phyloP scores from a whole-genome alignment of 2,888 invertebrate genomes.

The Pelosia muscerda region DNA sequence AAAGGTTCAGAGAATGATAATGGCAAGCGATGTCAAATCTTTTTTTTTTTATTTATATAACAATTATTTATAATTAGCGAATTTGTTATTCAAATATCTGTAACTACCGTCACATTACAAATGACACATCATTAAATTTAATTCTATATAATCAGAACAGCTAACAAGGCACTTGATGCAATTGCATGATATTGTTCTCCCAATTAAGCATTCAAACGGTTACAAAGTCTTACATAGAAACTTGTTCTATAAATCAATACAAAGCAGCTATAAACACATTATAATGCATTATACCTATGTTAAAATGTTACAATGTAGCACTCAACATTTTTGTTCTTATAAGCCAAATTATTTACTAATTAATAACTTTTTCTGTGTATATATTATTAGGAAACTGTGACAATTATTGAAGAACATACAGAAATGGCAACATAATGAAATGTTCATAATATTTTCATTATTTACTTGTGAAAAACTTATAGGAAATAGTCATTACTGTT shows the following conservation, averaged over 20 bases:
- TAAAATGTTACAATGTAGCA: background rate
- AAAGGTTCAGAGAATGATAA: no score
- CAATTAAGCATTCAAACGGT: background rate
- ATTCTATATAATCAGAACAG: background rate
- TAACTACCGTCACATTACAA: background rate
- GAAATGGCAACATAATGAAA: background rate
- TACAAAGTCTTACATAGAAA: background rate
- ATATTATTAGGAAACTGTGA: background rate
- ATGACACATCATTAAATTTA: background rate
- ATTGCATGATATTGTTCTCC: background rate
- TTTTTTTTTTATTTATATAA: background rate
- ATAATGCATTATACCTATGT: no score
- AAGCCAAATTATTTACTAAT: background rate
- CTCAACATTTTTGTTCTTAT: background rate
- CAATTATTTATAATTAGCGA: background rate
- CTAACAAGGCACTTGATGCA: background rate
- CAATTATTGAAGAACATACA: background rate
- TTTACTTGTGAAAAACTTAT: conserved; percentile 6
- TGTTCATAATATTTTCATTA: background rate
- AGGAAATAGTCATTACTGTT: background rate
- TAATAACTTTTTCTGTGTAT: background rate
- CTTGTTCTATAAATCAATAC: background rate
- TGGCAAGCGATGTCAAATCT: no score
- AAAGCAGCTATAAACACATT: background rate
- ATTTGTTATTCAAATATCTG: background rate